Evolutionary conservation across 35 echinoderm and acorn worm species (phyloP), one percentile per base, ranked within the genome.

Genomic region (Apostichopus japonicus): DNA sequence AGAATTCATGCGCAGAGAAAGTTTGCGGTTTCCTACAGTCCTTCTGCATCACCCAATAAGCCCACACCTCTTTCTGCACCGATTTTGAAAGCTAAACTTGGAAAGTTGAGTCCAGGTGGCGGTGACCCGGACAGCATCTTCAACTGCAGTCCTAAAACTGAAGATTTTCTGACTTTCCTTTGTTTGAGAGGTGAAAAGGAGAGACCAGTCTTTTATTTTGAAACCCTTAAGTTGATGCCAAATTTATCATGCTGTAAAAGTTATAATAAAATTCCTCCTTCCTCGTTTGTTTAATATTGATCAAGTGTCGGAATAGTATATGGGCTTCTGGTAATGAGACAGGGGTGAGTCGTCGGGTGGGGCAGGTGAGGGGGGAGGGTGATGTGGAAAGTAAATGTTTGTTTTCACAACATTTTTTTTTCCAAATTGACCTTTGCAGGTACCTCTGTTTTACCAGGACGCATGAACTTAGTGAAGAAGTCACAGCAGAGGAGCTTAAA

Each of bases 121-220:
- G 78, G 78, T 72, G 82, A 79, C 5, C 56, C 91, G 16, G 87
- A 78, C 84, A 96, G 79, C 58, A 77, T 97, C 24, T 90, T 97
- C 71, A 91, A 93, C 82, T 94, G 88, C 76, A 95, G 93, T 76
- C 97, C 97, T 9, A 94, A 96, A 71, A 99, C 97, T n/a, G 97
- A 99, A 92, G 97, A 99, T 92, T 99, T 99, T 86, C 79, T 99
- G 17, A 99, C 97, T 90, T 99, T 99, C 92, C 97, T 99, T 21
- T 99, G 97, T 71, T 94, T 99, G 55, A 95, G 94, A 99, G 97
- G 97, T 96, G 90, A 92, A 92, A 7, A 67, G 11, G 9, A 67
- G 22, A 53, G 23, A 4, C 13, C 10, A 24, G 78, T 44, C 33
- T 44, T 44, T 44, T 44, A 4, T 44, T 44, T 44, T 44, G 33